Evolutionary conservation across 2,888 invertebrate genomes (phyloP), one percentile per base, ranked within the genome.

Genomic region (Trileptium ribeirensis): DNA sequence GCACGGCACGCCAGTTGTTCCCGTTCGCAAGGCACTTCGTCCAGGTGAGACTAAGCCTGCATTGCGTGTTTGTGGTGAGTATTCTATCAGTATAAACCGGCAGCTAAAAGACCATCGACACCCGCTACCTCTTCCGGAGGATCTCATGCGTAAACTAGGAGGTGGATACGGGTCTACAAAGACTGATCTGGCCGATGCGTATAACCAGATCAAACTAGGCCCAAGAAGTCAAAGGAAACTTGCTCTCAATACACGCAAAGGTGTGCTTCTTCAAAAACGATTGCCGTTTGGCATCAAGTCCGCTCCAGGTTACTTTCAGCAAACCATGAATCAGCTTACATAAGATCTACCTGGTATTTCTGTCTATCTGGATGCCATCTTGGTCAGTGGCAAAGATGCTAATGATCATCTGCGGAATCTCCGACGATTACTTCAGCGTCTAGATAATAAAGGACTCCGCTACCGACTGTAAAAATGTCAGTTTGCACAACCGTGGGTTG

Each of bases 291-390:
- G 81, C 2, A 67, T 78, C 31, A 78, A 67, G 51, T 78, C 79
- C 24, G 79, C 64, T 78, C 79, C 79, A 3, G 81, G 82, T n/a
- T 82, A 82, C 37, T 81, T 82, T 74, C 81, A 81, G 31, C 24
- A 82, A 37, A 82, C 67, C 74, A 81, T 81, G 81, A 81, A 82
- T 19, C 81, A 82, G 64, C 82, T 81, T 37, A 82, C 82, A 19
- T 24, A 24, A 24, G 81, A 82, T 82, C 31, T 81, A 33, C 29
- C 51, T 2, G 81, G 81, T 39, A 34, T 82, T 15, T 51, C 81
- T 19, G 81, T 81, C 82, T 81, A 82, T 70, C 81, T 80, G 37
- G 81, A 78, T 51, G 79, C 34, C 33, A 78, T 78, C 29, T 29
- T 78, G 15, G 67, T 78, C 67, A 78, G 29, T n/a, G 64, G 64